Conservation (phyloP, 2,113 vertebrate species). For the Glareola pratincola region DNA sequence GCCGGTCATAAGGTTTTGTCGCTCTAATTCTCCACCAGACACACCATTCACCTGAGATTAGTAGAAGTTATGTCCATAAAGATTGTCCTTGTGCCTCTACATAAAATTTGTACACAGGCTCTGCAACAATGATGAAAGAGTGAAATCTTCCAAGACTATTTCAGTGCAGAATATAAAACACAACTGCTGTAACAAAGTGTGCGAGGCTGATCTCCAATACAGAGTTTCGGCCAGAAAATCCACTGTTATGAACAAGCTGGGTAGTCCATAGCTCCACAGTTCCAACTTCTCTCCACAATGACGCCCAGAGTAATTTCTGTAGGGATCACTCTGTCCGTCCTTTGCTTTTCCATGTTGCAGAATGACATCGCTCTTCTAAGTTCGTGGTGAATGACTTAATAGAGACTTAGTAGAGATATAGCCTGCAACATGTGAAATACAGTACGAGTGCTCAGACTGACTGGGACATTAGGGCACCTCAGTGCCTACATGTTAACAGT, state of each 20-base stretch:
- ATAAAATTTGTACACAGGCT: neutral
- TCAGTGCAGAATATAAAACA: neutral
- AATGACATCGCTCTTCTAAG: neutral
- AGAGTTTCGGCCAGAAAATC: neutral
- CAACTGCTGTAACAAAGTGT: neutral
- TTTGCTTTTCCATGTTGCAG: neutral
- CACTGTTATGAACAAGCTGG: neutral
- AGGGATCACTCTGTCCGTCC: neutral
- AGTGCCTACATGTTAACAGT: neutral
- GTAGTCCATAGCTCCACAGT: neutral
- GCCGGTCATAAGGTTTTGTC: neutral
- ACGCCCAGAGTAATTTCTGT: neutral
- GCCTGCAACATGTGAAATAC: neutral
- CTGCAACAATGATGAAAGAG: neutral
- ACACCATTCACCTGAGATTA: neutral
- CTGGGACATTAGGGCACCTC: neutral
- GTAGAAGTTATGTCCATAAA: neutral
- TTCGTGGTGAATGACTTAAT: neutral
- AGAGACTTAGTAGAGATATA: neutral
- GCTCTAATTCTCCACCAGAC: neutral
- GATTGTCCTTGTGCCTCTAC: neutral
- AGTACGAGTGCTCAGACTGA: rapidly evolving
- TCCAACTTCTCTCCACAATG: neutral
- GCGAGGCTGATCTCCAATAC: neutral
- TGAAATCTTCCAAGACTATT: neutral